phyloP scores from a whole-genome alignment of 1,140 invertebrate genomes.

The Araneus ventricosus region DNA sequence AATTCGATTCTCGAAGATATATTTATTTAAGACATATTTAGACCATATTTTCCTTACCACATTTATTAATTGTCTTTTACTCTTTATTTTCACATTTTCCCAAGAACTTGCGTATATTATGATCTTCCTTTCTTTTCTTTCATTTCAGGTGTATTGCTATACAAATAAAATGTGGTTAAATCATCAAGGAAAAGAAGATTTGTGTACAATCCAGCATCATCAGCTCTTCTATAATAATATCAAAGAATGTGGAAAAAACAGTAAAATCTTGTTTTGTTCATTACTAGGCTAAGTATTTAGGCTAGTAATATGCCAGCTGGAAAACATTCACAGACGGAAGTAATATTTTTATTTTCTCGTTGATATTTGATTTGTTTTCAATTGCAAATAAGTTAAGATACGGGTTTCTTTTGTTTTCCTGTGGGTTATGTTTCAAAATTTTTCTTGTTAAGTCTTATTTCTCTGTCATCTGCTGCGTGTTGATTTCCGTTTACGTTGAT shows the following conservation, averaged over 20 bases:
- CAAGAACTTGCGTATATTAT: background rate
- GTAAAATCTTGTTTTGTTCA: background rate
- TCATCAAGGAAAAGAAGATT: background rate
- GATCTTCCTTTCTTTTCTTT: background rate
- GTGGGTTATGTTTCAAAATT: conserved; percentile 44
- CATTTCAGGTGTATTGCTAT: background rate
- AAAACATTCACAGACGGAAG: conserved; percentile 24
- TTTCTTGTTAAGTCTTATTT: conserved; percentile 43
- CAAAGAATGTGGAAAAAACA: background rate
- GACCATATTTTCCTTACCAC: too few species aligned
- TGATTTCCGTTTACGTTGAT: conserved; percentile 55
- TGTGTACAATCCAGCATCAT: background rate
- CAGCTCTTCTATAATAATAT: background rate
- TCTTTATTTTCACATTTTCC: too few species aligned
- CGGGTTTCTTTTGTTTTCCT: conserved; percentile 61
- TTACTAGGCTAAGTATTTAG: background rate
- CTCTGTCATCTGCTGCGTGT: conserved; percentile 45
- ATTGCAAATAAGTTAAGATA: conserved; percentile 42
- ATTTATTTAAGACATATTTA: too few species aligned
- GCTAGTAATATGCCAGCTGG: background rate
- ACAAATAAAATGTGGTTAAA: background rate
- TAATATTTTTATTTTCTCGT: background rate
- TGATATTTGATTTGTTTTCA: conserved; percentile 1
- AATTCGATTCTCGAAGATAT: too few species aligned
- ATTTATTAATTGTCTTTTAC: too few species aligned